Evolutionary conservation across 2,797 vertebrate species (phyloP).

Genomic region (Amniataba percoides): DNA sequence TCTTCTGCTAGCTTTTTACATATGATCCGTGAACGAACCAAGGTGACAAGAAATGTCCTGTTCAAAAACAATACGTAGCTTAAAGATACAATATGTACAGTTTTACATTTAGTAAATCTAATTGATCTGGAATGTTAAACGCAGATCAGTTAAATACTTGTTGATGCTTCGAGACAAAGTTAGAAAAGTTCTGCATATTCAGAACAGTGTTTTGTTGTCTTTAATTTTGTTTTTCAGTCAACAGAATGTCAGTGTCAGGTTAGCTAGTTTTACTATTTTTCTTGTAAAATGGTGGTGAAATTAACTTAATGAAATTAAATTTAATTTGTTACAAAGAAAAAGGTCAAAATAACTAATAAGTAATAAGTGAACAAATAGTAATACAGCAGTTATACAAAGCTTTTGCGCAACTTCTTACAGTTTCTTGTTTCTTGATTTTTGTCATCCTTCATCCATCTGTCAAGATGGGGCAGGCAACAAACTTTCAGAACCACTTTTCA

Average conservation of each 20-base stretch:
- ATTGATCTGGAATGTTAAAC: neutral
- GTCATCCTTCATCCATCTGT: neutral
- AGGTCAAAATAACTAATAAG: neutral
- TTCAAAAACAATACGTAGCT: neutral
- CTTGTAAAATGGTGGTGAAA: neutral
- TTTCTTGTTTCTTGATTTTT: neutral
- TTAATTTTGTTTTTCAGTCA: neutral
- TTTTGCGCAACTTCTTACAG: too few species aligned
- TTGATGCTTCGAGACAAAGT: neutral
- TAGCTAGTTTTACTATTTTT: neutral
- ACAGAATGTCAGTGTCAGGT: neutral
- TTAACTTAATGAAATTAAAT: neutral
- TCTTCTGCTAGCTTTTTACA: neutral
- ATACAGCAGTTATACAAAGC: too few species aligned
- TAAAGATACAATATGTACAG: neutral
- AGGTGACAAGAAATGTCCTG: neutral
- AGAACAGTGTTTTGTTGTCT: neutral
- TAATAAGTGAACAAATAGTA: too few species aligned
- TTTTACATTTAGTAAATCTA: neutral
- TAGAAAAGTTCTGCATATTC: neutral
- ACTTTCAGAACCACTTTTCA: constrained; percentile 5
- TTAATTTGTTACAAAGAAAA: neutral
- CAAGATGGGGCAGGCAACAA: neutral
- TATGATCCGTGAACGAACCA: constrained; percentile 1
- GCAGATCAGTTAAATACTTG: too few species aligned